These are phyloP conservation scores for Lutra lutra DNA, from an alignment of 2,797 vertebrate genomes.

Conservation along the genomic window DNA sequence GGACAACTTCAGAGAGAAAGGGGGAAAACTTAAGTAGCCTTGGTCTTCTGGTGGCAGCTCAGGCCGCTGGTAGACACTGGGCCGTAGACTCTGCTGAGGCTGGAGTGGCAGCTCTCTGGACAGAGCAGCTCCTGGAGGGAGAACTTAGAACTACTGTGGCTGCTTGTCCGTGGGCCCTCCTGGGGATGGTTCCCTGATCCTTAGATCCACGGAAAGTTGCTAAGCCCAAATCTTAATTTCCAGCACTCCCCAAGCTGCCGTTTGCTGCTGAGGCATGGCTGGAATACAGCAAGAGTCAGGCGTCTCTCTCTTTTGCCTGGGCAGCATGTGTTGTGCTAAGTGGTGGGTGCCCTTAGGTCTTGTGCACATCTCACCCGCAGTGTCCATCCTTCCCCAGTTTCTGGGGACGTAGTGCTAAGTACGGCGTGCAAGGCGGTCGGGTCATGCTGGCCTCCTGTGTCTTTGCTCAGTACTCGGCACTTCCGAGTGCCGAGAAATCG, in stretches of 20 bases:
- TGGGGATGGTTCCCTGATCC: too few relatives aligned
- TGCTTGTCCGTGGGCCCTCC: background rate
- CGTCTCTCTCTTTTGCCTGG: background rate
- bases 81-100: background rate
- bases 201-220: background rate
- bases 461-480: rapidly evolving
- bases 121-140: background rate
- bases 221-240: background rate
- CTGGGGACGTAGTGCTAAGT: background rate
- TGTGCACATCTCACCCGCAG: rapidly evolving
- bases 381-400: background rate
- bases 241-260: rapidly evolving
- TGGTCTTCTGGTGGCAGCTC: background rate
- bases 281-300: background rate
- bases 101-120: background rate
- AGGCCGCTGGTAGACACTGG: background rate
- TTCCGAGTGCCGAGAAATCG: too few relatives aligned
- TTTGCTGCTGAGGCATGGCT: rapidly evolving
- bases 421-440: rapidly evolving
- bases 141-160: background rate
- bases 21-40: background rate
- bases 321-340: background rate
- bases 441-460: rapidly evolving
- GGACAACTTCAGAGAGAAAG: background rate
- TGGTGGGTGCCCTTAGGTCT: background rate